These are phyloP conservation scores for Eucriotettix oculatus DNA, from an alignment of 2,888 invertebrate genomes.

Conservation along the genomic window DNA sequence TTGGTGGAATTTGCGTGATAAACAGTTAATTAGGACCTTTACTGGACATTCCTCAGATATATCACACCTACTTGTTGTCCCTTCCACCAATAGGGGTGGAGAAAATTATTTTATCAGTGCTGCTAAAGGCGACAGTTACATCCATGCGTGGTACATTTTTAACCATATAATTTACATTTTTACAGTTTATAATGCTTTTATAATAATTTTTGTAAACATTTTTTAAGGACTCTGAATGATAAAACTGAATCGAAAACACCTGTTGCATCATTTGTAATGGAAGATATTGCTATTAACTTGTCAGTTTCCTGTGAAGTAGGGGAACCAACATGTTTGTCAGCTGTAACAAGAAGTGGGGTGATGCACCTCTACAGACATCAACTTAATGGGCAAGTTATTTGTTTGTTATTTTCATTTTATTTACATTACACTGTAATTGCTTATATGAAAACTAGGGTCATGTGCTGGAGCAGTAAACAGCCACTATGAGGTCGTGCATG, in stretches of 20 bases:
- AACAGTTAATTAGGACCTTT: slow-evolving; percentile 41
- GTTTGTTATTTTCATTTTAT: too few species aligned
- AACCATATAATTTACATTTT: not conserved
- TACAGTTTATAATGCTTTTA: not conserved
- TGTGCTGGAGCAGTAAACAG: too few species aligned
- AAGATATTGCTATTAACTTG: slow-evolving; percentile 39
- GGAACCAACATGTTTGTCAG: slow-evolving; percentile 19
- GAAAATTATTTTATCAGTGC: slow-evolving; percentile 28
- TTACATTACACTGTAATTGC: too few species aligned
- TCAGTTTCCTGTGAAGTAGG: slow-evolving; percentile 22
- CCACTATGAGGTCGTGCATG: too few species aligned
- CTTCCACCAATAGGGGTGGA: slow-evolving; percentile 17
- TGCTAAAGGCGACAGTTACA: slow-evolving; percentile 18
- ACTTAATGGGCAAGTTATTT: slow-evolving; percentile 46
- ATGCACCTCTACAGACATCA: slow-evolving; percentile 62
- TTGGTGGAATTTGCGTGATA: slow-evolving; percentile 43
- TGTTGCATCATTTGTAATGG: slow-evolving; percentile 44
- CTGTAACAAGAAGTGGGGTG: slow-evolving; percentile 57
- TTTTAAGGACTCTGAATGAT: slow-evolving; percentile 4
- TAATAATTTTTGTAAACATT: not conserved
- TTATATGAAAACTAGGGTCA: too few species aligned
- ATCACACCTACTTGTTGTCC: slow-evolving; percentile 26
- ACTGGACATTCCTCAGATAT: slow-evolving; percentile 46
- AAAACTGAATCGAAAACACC: slow-evolving; percentile 28
- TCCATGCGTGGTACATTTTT: slow-evolving; percentile 21